A percentile compares a stretch with the other conserved stretches of the same genome.
phyloP scores from a whole-genome alignment of 2,888 invertebrate species.

The Sinopyrophorus schimmeli region DNA sequence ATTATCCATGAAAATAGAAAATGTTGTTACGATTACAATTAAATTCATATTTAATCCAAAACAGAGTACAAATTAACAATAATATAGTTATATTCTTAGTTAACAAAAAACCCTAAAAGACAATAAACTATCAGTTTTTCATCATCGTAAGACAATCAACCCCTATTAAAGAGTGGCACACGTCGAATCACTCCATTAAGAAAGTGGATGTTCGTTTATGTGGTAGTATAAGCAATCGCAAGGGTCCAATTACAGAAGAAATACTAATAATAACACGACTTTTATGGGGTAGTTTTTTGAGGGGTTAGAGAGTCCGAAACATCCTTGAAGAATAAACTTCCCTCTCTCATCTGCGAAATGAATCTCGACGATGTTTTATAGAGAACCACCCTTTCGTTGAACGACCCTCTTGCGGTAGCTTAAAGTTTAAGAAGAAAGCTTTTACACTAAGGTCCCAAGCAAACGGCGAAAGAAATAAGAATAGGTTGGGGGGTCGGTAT shows the following conservation, averaged over 20 bases:
- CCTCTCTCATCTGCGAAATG: too few relatives aligned
- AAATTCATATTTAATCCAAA: too few relatives aligned
- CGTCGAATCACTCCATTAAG: constrained; percentile 22
- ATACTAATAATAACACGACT: constrained; percentile 24
- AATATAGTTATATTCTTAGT: too few relatives aligned
- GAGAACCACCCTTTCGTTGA: constrained; percentile 12
- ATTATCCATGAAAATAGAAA: too few relatives aligned
- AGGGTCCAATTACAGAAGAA: constrained; percentile 27
- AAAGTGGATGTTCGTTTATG: constrained; percentile 26
- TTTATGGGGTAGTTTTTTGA: constrained; percentile 19
- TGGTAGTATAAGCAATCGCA: constrained; percentile 19
- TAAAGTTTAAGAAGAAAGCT: constrained; percentile 31
- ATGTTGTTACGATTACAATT: too few relatives aligned
- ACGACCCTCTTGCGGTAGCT: constrained; percentile 30
- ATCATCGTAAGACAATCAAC: too few relatives aligned
- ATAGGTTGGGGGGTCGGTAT: constrained; percentile 18
- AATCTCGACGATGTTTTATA: constrained; percentile 19
- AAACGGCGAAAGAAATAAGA: constrained; percentile 34
- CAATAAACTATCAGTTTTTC: too few relatives aligned
- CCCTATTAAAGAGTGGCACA: constrained; percentile 13
- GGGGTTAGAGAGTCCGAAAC: constrained; percentile 19
- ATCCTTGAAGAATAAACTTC: too few relatives aligned
- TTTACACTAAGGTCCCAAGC: constrained; percentile 27
- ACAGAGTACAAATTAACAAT: too few relatives aligned
- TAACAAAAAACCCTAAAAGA: too few relatives aligned